These are phyloP conservation scores for Lasius platythorax DNA, from an alignment of 2,888 invertebrate genomes.

Conservation along the genomic window DNA sequence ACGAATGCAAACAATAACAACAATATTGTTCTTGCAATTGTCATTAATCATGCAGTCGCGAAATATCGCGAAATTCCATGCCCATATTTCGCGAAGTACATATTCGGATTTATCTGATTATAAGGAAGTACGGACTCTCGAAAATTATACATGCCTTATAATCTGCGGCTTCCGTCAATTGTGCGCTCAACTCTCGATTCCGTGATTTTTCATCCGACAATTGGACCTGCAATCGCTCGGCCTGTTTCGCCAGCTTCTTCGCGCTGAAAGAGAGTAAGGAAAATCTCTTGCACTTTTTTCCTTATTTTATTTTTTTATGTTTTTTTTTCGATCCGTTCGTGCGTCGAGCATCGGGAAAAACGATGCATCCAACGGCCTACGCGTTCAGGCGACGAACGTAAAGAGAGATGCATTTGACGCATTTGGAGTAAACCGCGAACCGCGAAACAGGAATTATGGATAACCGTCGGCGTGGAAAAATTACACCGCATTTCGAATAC, in stretches of 20 bases:
- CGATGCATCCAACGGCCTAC: not conserved
- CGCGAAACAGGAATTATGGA: constrained; percentile 2
- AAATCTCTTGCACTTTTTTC: not conserved
- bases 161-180: constrained; percentile 94
- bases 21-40: not conserved
- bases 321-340: not conserved
- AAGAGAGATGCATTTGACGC: not conserved
- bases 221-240: constrained; percentile 93
- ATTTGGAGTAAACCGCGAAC: constrained; percentile 19
- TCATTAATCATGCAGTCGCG: not conserved
- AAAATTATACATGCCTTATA: constrained; percentile 89
- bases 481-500: constrained; percentile 1
- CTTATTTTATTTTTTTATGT: not conserved
- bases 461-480: constrained; percentile 8
- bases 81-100: not conserved
- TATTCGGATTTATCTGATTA: constrained; percentile 19
- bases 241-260: constrained; percentile 93
- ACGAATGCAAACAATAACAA: not conserved
- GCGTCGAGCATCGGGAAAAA: not conserved
- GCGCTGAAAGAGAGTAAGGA: constrained; percentile 85
- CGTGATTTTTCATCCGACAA: constrained; percentile 93
- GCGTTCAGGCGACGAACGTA: not conserved
- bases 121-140: constrained; percentile 9
- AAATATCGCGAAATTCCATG: not conserved
- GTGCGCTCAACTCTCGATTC: constrained; percentile 94